Evolutionary conservation across 2,888 invertebrate species (phyloP), one percentile per base, ranked within the genome.

Genomic region (Caenorhabditis macrosperma): DNA sequence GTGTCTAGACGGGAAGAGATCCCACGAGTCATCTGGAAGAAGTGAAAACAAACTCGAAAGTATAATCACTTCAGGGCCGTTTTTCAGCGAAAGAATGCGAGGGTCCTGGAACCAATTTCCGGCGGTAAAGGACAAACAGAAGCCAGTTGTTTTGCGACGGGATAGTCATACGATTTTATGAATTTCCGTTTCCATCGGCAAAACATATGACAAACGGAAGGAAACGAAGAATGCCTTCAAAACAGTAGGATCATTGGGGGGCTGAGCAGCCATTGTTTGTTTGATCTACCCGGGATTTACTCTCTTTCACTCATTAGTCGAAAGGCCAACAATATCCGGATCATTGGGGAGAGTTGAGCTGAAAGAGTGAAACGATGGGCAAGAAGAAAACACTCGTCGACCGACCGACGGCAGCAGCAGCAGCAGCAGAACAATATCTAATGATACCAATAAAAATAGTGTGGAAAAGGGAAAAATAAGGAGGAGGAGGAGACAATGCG

Each of bases 371-470:
- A 38, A 38, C 38, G 38, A 38, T 38, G 15, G n/a, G n/a, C n/a
- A n/a, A n/a, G 15, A 38, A 2, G 38, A 12, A 38, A 38, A 38
- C 9, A 38, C 6, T 38, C 9, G 38, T 9, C 5, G 38, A 38
- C n/a, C n/a, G n/a, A n/a, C n/a, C n/a, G n/a, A n/a, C n/a, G n/a
- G n/a, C n/a, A n/a, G n/a, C n/a, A n/a, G n/a, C 6, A 38, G 15
- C 38, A 38, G 7, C 38, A 12, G 7, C 38, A 38, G 38, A 5
- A 15, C 26, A 12, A 46, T 33, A 55, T 55, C 55, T 55, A 55
- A 55, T 55, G 55, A 55, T 55, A 55, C 55, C 55, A 55, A 55
- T 55, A 33, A 55, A n/a, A 52, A 22, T 50, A 22, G 50, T 22
- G 50, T 17, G 46, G 10, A 26, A 28, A 12, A 52, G 28, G 10